phyloP scores from a whole-genome alignment of 2,113 vertebrate species.

The Gymnogyps californianus region DNA sequence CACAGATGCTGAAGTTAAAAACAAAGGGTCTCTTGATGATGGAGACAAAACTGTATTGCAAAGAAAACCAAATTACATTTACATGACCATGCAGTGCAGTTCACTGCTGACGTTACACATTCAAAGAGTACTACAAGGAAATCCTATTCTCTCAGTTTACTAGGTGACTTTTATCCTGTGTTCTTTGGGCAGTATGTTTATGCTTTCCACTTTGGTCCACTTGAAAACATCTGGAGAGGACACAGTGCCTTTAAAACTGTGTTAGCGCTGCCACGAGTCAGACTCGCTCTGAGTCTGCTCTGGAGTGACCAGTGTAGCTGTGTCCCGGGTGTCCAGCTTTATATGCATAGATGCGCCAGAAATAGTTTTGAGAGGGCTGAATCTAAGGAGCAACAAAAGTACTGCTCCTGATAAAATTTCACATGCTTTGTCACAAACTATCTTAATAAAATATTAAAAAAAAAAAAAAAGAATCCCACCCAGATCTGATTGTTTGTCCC shows the following conservation, averaged over 20 bases:
- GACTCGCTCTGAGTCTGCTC: not conserved
- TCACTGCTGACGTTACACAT: not conserved
- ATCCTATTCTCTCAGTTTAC: not conserved
- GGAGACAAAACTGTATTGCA: not conserved
- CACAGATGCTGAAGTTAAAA: not conserved
- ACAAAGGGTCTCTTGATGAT: not conserved
- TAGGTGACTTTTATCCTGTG: not conserved
- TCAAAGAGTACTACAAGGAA: not conserved
- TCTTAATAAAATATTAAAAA: not conserved
- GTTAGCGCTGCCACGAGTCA: not conserved
- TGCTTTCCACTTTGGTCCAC: not conserved
- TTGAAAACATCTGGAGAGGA: not conserved
- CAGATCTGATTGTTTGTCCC: not conserved
- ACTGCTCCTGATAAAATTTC: not conserved
- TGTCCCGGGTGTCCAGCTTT: not conserved
- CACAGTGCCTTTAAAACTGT: not conserved
- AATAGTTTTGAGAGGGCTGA: not conserved
- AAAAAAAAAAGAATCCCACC: not conserved
- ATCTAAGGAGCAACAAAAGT: not conserved
- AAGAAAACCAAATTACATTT: not conserved
- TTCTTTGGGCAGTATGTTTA: not conserved
- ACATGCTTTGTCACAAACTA: not conserved
- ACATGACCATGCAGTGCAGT: not conserved
- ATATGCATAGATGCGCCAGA: not conserved
- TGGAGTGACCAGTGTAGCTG: not conserved